phyloP scores from a whole-genome alignment of 2,797 vertebrate species.

The Lepilemur ruficaudatus region DNA sequence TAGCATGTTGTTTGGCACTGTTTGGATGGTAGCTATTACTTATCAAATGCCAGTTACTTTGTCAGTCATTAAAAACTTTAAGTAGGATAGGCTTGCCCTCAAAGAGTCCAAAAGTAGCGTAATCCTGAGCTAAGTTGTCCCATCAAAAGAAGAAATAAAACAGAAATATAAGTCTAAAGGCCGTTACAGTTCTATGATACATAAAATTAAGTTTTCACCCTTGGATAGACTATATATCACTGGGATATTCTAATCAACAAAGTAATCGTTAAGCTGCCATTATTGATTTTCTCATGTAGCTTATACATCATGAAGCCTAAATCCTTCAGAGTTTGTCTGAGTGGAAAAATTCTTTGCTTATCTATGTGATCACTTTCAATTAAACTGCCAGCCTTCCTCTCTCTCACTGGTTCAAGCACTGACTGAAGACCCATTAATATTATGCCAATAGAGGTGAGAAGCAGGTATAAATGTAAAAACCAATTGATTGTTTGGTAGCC shows the following conservation, averaged over 20 bases:
- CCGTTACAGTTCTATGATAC: neutral
- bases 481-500: neutral
- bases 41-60: neutral
- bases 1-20: neutral
- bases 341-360: neutral
- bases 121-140: neutral
- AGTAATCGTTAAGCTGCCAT: neutral
- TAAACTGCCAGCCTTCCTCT: neutral
- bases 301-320: neutral
- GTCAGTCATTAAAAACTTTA: neutral
- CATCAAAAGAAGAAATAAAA: neutral
- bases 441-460: neutral
- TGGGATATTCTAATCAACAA: neutral
- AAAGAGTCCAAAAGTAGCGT: neutral
- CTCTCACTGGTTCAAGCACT: neutral
- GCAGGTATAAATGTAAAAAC: neutral
- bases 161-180: neutral
- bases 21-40: neutral
- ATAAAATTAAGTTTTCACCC: neutral
- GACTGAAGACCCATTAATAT: neutral
- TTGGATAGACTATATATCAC: neutral
- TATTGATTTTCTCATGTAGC: neutral
- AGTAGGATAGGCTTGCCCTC: neutral
- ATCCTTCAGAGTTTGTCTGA: neutral
- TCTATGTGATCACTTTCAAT: neutral